Percentiles rank a stretch among this genome's conserved stretches.
Conservation (phyloP, 2,113 vertebrate genomes). For the Acinonyx jubatus region DNA sequence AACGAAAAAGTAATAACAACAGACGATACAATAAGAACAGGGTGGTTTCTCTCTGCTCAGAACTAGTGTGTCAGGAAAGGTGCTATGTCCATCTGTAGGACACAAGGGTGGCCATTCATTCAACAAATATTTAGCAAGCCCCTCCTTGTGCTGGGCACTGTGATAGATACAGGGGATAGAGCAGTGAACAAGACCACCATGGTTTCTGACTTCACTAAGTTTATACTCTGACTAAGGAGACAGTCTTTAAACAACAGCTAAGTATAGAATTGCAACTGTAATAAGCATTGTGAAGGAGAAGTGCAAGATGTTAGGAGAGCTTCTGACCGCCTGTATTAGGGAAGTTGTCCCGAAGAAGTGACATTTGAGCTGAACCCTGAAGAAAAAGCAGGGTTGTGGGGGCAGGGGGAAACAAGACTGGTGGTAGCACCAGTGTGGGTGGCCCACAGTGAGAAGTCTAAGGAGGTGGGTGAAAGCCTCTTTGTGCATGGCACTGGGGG, state of each 20-base stretch:
- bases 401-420: not conserved
- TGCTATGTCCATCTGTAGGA: not conserved
- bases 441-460: not conserved
- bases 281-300: not conserved
- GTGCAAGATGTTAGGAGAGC: not conserved
- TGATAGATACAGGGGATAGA: not conserved
- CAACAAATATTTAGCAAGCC: not conserved
- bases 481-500: not conserved
- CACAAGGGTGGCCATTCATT: not conserved
- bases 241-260: not conserved
- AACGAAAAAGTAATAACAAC: too few species aligned
- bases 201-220: not conserved
- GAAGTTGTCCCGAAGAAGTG: not conserved
- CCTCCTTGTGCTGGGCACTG: not conserved
- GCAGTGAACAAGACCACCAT: not conserved
- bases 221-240: not conserved
- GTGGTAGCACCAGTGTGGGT: not conserved
- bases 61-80: not conserved
- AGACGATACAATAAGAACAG: not conserved
- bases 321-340: not conserved
- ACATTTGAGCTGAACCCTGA: not conserved
- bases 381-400: not conserved
- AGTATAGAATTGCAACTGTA: not conserved
- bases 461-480: not conserved
- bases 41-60: not conserved